Base-by-base conservation (phyloP, 1,140 invertebrate species). In the Nebria ingens region DNA sequence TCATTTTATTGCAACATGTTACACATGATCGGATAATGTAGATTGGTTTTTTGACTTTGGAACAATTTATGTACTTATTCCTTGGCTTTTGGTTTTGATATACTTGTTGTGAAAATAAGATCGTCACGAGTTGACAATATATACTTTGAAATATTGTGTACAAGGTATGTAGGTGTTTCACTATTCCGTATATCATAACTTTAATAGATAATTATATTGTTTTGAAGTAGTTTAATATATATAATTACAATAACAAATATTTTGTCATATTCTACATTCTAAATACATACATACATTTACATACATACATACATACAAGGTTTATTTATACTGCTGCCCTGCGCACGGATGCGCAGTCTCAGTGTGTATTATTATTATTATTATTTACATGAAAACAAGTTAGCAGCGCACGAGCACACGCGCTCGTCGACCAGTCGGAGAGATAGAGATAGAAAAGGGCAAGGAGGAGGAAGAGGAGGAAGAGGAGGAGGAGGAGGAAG, bases 211-310 rank as follows among this genome's bases (percentile, higher is more conserved):
- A n/a, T n/a, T n/a, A 45, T 45, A 45, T 45, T 45, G 40, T 45
- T 45, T 45, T 45, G 40, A 12, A 45, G 40, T 45, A 45, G 40
- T 45, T 12, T 45, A 45, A 45, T 45, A 45, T 21, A 56, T 58
- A 23, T n/a, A n/a, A n/a, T n/a, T n/a, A 58, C 58, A 62, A 63
- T 62, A 64, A 66, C 66, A 68, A 68, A 65, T 66, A 68, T 66
- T 63, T 64, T 65, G 59, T 65, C 57, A 55, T 65, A 54, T 58
- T 61, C 61, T 68, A 66, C 40, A 45, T 21, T 55, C 66, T 68
- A 66, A 61, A 62, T 70, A 70, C 66, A 70, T 70, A 70, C 68
- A 70, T 69, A 69, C 62, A 69, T 68, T 69, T 70, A 70, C 68
- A 70, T 69, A 69, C 62, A 69, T 70, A 70, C 68, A 70, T 69